These are phyloP conservation scores for Anguilla megastoma DNA, from an alignment of 2,797 vertebrate genomes.

Conservation along the genomic window DNA sequence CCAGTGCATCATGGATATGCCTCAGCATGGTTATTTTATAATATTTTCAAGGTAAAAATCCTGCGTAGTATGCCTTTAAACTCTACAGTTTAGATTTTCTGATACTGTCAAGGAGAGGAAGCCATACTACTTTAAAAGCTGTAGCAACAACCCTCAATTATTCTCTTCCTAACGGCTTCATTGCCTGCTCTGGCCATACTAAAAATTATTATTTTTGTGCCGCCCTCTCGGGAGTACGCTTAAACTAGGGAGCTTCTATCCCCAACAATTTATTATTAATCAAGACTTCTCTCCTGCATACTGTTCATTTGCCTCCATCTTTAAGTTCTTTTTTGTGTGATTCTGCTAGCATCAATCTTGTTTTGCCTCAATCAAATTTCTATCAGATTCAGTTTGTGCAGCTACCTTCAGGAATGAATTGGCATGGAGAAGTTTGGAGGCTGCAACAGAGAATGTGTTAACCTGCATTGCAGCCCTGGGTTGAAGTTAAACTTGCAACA, in stretches of 20 bases:
- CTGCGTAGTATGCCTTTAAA: background rate
- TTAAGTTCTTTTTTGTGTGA: background rate
- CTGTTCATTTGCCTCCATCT: background rate
- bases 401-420: background rate
- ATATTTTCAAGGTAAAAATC: no score
- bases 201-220: background rate
- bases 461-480: background rate
- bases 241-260: background rate
- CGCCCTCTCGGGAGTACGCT: background rate
- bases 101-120: background rate
- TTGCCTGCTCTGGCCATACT: background rate
- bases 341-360: background rate
- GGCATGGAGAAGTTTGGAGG: background rate
- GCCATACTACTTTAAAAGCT: background rate
- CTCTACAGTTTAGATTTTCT: background rate
- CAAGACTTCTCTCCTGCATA: background rate
- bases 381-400: background rate
- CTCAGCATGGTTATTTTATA: no score
- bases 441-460: background rate
- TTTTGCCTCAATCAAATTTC: background rate
- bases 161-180: background rate
- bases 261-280: background rate
- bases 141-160: background rate
- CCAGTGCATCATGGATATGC: no score
- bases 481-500: background rate